A percentile compares a stretch with the other conserved stretches of the same genome.
Conservation (phyloP, 2,888 invertebrate genomes). For the Yponomeuta evonymella region DNA sequence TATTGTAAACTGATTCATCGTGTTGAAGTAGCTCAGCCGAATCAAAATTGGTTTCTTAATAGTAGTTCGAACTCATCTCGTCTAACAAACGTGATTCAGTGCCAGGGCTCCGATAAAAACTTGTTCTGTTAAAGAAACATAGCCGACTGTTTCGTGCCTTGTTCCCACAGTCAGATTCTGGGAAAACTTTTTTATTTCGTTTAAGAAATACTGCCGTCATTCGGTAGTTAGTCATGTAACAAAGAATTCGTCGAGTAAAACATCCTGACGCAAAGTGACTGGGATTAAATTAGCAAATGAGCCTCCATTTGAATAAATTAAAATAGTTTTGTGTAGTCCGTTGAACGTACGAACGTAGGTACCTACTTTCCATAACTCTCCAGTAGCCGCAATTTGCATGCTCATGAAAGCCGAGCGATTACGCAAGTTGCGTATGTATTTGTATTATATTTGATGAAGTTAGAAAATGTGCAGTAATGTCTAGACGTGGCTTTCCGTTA, state of each 20-base stretch:
- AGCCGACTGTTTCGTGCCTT: neutral
- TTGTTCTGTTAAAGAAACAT: slow-evolving; percentile 5
- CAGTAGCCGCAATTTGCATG: slow-evolving; percentile 4
- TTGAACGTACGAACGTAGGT: neutral
- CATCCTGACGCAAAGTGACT: neutral
- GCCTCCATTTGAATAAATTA: neutral
- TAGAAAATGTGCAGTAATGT: slow-evolving; percentile 3
- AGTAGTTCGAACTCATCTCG: slow-evolving; percentile 8
- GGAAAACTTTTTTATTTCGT: slow-evolving; percentile 1
- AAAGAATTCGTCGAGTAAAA: neutral
- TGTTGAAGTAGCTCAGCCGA: neutral
- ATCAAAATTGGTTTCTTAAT: neutral
- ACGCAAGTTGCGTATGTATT: neutral
- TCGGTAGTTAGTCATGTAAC: slow-evolving; percentile 1
- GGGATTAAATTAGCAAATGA: neutral
- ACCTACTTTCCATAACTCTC: neutral
- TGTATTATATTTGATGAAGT: neutral
- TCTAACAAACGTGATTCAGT: slow-evolving; percentile 8
- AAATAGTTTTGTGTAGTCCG: neutral
- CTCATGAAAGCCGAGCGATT: neutral
- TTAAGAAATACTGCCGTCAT: neutral
- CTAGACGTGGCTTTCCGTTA: neutral
- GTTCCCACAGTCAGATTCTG: slow-evolving; percentile 13
- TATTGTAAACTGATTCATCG: neutral
- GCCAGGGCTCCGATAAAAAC: slow-evolving; percentile 5